phyloP scores from a whole-genome alignment of 2,888 invertebrate species.

The Pteria penguin region DNA sequence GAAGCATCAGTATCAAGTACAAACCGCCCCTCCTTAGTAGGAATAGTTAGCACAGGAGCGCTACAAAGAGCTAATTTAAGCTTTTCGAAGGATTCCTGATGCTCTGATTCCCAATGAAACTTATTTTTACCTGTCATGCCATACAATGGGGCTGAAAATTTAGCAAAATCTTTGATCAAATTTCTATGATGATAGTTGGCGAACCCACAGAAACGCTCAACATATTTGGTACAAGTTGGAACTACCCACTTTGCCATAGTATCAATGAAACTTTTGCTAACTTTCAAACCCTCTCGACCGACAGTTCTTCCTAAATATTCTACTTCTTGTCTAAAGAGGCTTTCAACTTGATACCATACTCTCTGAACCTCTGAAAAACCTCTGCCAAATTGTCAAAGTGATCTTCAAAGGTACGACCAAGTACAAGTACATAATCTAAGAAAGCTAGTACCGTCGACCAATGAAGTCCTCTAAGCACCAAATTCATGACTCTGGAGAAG shows the following conservation, averaged over 20 bases:
- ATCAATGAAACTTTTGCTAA: neutral
- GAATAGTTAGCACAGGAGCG: neutral
- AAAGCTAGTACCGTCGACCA: conserved; percentile 26
- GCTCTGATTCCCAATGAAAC: conserved; percentile 10
- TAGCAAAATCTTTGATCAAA: conserved; percentile 16
- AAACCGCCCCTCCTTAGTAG: neutral
- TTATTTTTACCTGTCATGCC: conserved; percentile 1
- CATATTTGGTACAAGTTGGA: no score
- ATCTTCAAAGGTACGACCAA: neutral
- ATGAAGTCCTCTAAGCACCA: no score
- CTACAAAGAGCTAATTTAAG: neutral
- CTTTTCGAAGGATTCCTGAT: neutral
- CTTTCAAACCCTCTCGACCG: neutral
- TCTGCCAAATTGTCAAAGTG: neutral
- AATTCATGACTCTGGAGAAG: no score
- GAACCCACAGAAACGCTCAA: no score
- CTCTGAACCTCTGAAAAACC: neutral
- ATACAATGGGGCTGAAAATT: conserved; percentile 13
- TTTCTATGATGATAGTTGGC: conserved; percentile 17
- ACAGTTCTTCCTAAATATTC: neutral
- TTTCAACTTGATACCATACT: conserved; percentile 10
- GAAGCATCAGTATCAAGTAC: conserved; percentile 13
- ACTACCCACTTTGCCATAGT: conserved; percentile 1
- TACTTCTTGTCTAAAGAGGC: neutral
- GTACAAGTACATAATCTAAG: conserved; percentile 19